Conservation (phyloP, 2,797 vertebrate genomes). For the Diplodus puntazzo region DNA sequence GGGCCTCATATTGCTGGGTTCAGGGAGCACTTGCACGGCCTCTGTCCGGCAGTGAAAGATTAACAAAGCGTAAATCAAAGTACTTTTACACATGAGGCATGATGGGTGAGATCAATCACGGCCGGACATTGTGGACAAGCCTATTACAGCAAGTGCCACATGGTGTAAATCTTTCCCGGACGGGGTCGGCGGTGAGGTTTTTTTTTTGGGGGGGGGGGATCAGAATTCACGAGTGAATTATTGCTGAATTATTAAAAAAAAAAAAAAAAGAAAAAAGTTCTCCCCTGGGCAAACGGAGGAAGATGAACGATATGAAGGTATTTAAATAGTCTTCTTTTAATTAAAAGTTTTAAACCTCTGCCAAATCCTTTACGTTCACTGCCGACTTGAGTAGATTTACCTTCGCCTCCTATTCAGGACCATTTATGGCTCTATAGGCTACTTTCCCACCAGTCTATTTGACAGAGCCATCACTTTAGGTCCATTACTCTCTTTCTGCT, state of each 20-base stretch:
- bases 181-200: slow-evolving; percentile 29
- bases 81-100: slow-evolving; percentile 64
- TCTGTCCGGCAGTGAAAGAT: slow-evolving; percentile 56
- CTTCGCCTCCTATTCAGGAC: slow-evolving; percentile 39
- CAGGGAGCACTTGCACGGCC: slow-evolving; percentile 14
- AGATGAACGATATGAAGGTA: slow-evolving; percentile 9
- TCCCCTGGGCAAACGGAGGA: not conserved
- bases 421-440: slow-evolving; percentile 53
- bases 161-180: slow-evolving; percentile 63
- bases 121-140: slow-evolving; percentile 65
- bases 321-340: not conserved
- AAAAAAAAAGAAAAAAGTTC: not conserved
- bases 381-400: slow-evolving; percentile 18
- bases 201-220: slow-evolving; percentile 10
- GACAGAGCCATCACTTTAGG: slow-evolving; percentile 75
- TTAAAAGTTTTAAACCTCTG: no score
- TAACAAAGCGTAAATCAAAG: slow-evolving; percentile 77
- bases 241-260: slow-evolving; percentile 8
- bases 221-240: slow-evolving; percentile 47
- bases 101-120: slow-evolving; percentile 73
- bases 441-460: slow-evolving; percentile 60
- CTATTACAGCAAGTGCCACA: slow-evolving; percentile 68
- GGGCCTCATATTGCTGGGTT: slow-evolving; percentile 33
- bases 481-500: slow-evolving; percentile 77
- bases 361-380: slow-evolving; percentile 10